Conservation (phyloP, 2,888 invertebrate species). For the Pantelozetes paolii region DNA sequence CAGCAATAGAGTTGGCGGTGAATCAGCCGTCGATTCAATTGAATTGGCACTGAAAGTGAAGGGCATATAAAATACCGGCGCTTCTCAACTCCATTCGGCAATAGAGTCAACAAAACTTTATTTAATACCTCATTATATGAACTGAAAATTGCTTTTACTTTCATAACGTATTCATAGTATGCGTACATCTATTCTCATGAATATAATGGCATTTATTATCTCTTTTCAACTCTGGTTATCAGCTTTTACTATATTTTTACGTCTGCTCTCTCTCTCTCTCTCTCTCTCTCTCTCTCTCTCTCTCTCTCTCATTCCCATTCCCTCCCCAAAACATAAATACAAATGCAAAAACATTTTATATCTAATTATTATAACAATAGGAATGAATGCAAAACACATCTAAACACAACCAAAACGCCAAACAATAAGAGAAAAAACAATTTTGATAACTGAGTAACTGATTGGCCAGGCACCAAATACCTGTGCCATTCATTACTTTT, state of each 20-base stretch:
- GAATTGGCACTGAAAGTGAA: conserved; percentile 10
- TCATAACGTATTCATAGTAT: background rate
- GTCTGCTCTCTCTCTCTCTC: background rate
- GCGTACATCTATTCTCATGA: too few relatives aligned
- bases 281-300: too few relatives aligned
- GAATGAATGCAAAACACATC: background rate
- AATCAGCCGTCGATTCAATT: conserved; percentile 4
- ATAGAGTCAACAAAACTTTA: too few relatives aligned
- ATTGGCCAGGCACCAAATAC: too few relatives aligned
- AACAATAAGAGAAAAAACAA: too few relatives aligned
- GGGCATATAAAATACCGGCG: background rate
- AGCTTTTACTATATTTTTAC: background rate
- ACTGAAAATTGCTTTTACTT: too few relatives aligned
- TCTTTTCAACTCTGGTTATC: background rate
- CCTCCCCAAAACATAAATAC: background rate
- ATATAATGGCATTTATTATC: background rate
- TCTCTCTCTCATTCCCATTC: background rate
- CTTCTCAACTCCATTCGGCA: background rate
- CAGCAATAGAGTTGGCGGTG: background rate
- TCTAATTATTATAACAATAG: background rate
- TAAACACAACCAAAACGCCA: too few relatives aligned
- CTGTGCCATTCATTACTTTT: background rate
- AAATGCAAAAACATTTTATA: conserved; percentile 14
- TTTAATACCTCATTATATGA: too few relatives aligned
- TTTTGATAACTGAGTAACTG: too few relatives aligned